Evolutionary conservation across 2,797 vertebrate genomes (phyloP).

Genomic region (Neosilurus mollespiculum): DNA sequence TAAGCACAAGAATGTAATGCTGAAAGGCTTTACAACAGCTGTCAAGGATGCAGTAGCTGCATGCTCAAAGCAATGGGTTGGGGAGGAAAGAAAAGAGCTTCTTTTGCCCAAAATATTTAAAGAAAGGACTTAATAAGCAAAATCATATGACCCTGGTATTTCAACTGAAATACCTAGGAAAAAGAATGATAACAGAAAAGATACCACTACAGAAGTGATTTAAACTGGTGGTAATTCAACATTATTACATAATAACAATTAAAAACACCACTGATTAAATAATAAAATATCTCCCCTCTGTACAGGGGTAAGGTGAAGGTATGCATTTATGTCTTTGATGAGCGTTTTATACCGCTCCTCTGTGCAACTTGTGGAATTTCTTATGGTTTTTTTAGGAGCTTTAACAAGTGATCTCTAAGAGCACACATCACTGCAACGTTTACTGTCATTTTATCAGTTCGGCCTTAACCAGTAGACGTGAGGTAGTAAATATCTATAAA

Average conservation of each 20-base stretch:
- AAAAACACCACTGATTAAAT: neutral
- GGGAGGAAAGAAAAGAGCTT: constrained; percentile 34
- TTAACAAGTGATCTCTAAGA: constrained; percentile 33
- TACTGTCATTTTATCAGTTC: neutral
- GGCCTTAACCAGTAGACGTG: neutral
- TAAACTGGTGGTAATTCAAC: neutral
- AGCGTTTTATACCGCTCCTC: neutral
- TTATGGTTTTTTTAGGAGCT: constrained; percentile 16
- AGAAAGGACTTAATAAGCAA: constrained; percentile 22
- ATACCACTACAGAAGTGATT: neutral
- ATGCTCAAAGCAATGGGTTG: constrained; percentile 22
- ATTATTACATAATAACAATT: neutral
- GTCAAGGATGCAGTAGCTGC: constrained; percentile 52
- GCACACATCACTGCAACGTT: neutral
- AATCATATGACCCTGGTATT: constrained; percentile 51
- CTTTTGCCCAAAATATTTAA: constrained; percentile 40
- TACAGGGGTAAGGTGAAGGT: neutral
- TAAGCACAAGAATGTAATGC: constrained; percentile 47
- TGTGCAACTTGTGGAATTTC: constrained; percentile 45
- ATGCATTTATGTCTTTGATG: neutral
- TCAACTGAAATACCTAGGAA: neutral
- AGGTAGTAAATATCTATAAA: neutral
- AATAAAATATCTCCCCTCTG: neutral
- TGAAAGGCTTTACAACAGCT: constrained; percentile 51
- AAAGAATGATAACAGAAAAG: neutral